Base-by-base conservation (phyloP, 2,113 vertebrate genomes). In the Fregata magnificens region DNA sequence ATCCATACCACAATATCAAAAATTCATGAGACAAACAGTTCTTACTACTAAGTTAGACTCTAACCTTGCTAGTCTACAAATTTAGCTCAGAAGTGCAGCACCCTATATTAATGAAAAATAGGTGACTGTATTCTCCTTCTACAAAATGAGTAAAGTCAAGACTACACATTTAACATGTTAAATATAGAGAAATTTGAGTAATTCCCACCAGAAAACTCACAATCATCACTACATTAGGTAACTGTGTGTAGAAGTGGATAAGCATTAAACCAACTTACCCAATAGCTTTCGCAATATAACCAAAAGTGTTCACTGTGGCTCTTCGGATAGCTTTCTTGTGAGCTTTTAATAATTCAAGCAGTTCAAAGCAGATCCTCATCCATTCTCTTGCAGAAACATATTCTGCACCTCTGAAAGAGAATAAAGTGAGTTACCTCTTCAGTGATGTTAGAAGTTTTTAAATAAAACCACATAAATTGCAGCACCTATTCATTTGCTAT, bases 291-390 rank as follows among this genome's bases (percentile, higher is more conserved):
- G 99, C 99, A 78, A 99, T 99, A 86, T 99, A 99, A 82, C 99
- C 99, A 81, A 99, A 99, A 5, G 99, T 99, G 98, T 99, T 99
- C 96, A 99, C 99, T 4, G 99, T 99, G 55, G 99, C 99, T 99
- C 99, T 98, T 86, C 99, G 98, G 89, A 99, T 99, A 34, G 99
- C 99, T 96, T 99, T 99, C 95, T 99, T 99, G 96, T 99, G 99
- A 90, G 99, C 99, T 97, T 99, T 99, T 65, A 99, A 86, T 79
- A 99, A 98, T 88, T 99, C 99, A 90, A 99, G 98, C 96, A 99
- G 98, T 53, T 99, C 99, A 92, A 99, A 99, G 89, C 99, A 99
- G 97, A 99, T 99, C 95, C 99, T 99, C 99, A 99, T 99, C 99
- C 99, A 99, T 85, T 99, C 99, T 96, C 99, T 99, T 87, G 99